Conservation (phyloP, 2,888 invertebrate species). For the Pantelozetes paolii region DNA sequence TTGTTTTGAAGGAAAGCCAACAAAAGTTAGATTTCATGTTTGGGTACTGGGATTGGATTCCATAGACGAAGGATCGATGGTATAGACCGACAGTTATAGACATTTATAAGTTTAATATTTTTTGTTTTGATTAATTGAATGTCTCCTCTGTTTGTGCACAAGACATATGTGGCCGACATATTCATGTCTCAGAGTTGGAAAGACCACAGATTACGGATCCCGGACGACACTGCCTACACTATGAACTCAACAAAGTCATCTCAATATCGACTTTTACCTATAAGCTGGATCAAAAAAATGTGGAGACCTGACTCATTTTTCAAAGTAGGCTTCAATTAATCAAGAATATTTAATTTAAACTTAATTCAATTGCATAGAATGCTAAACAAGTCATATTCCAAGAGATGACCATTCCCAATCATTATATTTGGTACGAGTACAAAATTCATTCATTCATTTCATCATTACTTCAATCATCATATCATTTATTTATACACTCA, state of each 20-base stretch:
- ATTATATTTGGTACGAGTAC: conserved; percentile 68
- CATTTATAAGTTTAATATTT: not conserved
- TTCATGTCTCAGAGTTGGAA: conserved; percentile 89
- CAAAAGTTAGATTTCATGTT: conserved; percentile 83
- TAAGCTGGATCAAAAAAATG: conserved; percentile 76
- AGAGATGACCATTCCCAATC: conserved; percentile 90
- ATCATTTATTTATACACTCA: no score
- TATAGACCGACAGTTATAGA: conserved; percentile 49
- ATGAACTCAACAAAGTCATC: conserved; percentile 35
- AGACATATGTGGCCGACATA: conserved; percentile 90
- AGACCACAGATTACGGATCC: conserved; percentile 77
- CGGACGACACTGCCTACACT: conserved; percentile 86
- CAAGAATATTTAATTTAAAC: not conserved
- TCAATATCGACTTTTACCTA: conserved; percentile 77
- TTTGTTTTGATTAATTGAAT: conserved; percentile 1
- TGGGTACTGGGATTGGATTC: conserved; percentile 85
- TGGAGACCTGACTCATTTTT: conserved; percentile 92
- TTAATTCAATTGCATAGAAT: conserved; percentile 40
- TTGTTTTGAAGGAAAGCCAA: conserved; percentile 80
- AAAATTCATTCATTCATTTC: no score
- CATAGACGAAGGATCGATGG: conserved; percentile 95
- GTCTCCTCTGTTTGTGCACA: not conserved
- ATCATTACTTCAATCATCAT: no score
- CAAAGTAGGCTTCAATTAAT: conserved; percentile 55
- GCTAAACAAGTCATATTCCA: conserved; percentile 88